Conservation (phyloP, 2,113 vertebrate genomes). For the Manacus vitellinus region DNA sequence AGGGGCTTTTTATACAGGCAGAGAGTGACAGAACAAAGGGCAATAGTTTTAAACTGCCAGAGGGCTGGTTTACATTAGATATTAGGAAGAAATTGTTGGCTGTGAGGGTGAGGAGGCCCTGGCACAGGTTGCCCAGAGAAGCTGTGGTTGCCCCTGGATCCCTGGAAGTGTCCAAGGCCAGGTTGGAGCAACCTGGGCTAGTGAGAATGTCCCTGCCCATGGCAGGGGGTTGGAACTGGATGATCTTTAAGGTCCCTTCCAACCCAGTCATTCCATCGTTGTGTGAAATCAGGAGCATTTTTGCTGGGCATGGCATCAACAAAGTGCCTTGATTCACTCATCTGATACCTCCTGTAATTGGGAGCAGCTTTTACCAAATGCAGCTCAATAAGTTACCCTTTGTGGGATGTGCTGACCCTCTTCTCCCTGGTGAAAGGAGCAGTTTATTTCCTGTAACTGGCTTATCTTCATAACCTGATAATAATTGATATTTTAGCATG, state of each 20-base stretch:
- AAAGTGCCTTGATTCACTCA: background rate
- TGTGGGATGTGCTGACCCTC: constrained; percentile 10
- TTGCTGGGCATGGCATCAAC: background rate
- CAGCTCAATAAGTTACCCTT: constrained; percentile 4
- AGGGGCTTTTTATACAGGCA: background rate
- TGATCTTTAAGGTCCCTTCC: accelerated
- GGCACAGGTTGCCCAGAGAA: background rate
- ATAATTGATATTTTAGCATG: constrained; percentile 50
- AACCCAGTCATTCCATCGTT: background rate
- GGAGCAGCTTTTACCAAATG: background rate
- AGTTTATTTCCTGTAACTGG: constrained; percentile 53
- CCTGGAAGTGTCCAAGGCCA: background rate
- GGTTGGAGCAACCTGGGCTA: background rate
- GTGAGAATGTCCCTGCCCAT: background rate
- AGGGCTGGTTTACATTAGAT: background rate
- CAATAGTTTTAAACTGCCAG: background rate
- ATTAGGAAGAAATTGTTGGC: background rate
- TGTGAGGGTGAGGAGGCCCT: background rate
- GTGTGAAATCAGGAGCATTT: background rate
- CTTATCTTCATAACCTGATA: constrained; percentile 60
- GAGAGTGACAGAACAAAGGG: background rate
- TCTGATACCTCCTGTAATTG: background rate
- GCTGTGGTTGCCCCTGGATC: background rate
- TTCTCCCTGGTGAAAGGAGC: background rate
- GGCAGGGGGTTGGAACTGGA: accelerated